Base-by-base conservation (phyloP, 2,113 vertebrate genomes). In the Epinephelus moara region DNA sequence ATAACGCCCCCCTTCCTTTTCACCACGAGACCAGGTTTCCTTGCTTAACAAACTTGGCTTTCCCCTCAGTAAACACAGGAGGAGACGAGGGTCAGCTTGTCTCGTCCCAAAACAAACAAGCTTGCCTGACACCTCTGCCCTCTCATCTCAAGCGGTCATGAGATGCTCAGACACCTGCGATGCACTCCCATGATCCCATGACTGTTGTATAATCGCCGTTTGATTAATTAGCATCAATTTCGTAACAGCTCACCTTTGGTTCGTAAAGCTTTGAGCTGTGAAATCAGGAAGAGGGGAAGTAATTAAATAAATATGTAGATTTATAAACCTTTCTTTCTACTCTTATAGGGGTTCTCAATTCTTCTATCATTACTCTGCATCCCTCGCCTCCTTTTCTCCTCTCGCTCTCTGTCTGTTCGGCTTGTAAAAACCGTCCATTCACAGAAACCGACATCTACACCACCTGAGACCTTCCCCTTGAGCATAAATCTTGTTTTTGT, bases 51-150 rank as follows among this genome's bases (percentile, higher is more conserved):
- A 75, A 8, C 55, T 19, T 45, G 33, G 23, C 27, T 60, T 57
- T 63, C 15, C 21, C 66, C 50, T 72, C 50, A 40, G 42, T 23
- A 69, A 47, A 68, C 23, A 27, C 3, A 19, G 13, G 40, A 63
- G 70, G 64, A 0, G 49, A 40, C 50, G 49, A 62, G 45, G 62
- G 57, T 76, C 79, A 63, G 25, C 59, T 37, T 11, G 47, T 59
- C 47, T 79, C 40, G 6, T 77, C 85, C 86, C 85, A 87, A 83
- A 89, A 87, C 89, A 85, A 87, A 83, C 78, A 77, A 60, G 50
- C 52, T 62, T 11, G 8, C 66, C 56, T 25, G 77, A 70, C 62
- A 75, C 70, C 57, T 63, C 68, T 52, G 82, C 80, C 85, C 71
- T 53, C 80, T 73, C 84, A 82, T 60, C 27, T 52, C 66, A 72